These are phyloP conservation scores for Ariopsis seemanni DNA, from an alignment of 2,113 vertebrate genomes.

Conservation along the genomic window DNA sequence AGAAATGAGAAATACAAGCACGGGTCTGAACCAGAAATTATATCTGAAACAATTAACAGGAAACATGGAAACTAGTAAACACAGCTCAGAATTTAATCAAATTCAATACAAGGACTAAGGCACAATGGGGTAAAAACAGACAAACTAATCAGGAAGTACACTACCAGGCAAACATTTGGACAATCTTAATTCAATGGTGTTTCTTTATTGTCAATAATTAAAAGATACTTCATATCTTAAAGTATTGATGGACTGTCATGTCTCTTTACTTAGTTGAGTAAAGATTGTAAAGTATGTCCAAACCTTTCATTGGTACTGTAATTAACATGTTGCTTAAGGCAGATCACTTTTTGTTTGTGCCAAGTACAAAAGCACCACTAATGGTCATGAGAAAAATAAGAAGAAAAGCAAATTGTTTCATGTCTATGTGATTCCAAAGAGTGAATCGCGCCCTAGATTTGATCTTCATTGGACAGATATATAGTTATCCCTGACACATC, in stretches of 20 bases:
- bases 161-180: no score
- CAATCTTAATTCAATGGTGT: no score
- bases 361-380: background rate
- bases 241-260: no score
- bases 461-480: background rate
- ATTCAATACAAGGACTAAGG: background rate
- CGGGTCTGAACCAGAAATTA: background rate
- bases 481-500: background rate
- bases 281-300: no score
- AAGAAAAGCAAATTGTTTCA: no score
- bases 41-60: background rate
- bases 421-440: no score
- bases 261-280: no score
- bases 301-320: no score
- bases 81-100: background rate
- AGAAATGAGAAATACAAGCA: background rate
- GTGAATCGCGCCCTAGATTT: no score
- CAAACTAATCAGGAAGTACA: background rate
- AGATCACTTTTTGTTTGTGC: background rate
- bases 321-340: no score
- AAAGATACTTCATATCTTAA: no score
- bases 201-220: no score
- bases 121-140: background rate
- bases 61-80: background rate
- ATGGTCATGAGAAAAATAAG: background rate